Base-by-base conservation (phyloP, 2,797 vertebrate species). In the Sebastes trivittatus region DNA sequence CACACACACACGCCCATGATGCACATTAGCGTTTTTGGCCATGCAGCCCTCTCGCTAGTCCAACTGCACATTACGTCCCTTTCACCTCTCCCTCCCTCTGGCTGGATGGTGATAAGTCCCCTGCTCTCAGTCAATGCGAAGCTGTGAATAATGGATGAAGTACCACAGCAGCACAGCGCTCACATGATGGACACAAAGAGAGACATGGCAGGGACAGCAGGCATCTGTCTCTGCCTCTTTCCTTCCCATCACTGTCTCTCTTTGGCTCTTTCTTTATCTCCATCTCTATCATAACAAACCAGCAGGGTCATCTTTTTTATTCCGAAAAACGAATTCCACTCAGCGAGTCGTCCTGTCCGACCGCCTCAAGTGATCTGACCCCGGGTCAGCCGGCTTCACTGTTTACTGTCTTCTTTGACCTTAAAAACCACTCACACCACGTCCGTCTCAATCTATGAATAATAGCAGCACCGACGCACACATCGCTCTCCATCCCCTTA, bases 81-180 rank as follows among this genome's bases (percentile, higher is more conserved):
- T 85, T 89, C 89, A 83, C 85, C 89, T 83, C 81, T 62, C 78
- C 74, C 77, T 89, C 83, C 86, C 84, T 85, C 82, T 79, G 88
- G 86, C 83, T 72, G 80, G 79, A 81, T 69, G 34, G 73, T 32
- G 83, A 91, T 84, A 82, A 91, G 87, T 81, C 81, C 63, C 62
- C 60, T 20, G 25, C 72, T 84, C 81, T 80, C 80, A 72, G 72
- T 81, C 76, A 69, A 80, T 34, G 71, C 13, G 8, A 81, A 72
- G 81, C 86, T 78, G 88, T 91, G 86, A 92, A 92, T 92, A 93
- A 93, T 91, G 86, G 79, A 93, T 92, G 87, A 88, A 83, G 83
- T 75, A 83, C 77, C 73, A 3, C 81, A 82, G 83, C 69, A 10
- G 81, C 66, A 8, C 46, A 75, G 67, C 9, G 4, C 62, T 34